phyloP scores from a whole-genome alignment of 2,797 vertebrate species.

The Chromobotia macracanthus region DNA sequence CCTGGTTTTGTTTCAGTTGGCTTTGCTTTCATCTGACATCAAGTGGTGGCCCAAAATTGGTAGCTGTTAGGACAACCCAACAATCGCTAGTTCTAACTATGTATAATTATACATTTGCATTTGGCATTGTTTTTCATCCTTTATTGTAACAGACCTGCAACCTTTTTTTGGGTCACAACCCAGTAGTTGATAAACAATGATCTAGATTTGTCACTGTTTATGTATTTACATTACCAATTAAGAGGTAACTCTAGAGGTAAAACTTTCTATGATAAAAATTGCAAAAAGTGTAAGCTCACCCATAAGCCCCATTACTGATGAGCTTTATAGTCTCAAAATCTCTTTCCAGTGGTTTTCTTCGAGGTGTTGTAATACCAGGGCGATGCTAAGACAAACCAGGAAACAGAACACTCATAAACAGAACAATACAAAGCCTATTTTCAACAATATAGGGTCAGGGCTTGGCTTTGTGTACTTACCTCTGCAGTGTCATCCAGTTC shows the following conservation, averaged over 20 bases:
- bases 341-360: conserved; percentile 89
- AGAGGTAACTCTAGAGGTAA: too few relatives aligned
- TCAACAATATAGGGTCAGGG: not conserved
- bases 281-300: conserved; percentile 76
- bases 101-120: too few relatives aligned
- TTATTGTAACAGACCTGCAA: too few relatives aligned
- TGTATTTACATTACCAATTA: not conserved
- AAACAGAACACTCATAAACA: not conserved
- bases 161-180: too few relatives aligned
- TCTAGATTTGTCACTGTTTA: not conserved
- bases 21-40: not conserved
- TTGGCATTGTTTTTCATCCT: too few relatives aligned
- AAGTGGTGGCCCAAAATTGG: not conserved
- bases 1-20: not conserved
- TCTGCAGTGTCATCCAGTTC: conserved; percentile 82
- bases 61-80: not conserved
- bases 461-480: conserved; percentile 67
- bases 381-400: conserved; percentile 53
- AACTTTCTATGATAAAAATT: too few relatives aligned
- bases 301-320: conserved; percentile 96
- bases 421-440: not conserved
- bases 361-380: conserved; percentile 70
- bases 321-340: conserved; percentile 98
- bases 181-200: not conserved
- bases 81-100: not conserved